These are phyloP conservation scores for Leptoclinus maculatus DNA, from an alignment of 2,797 vertebrate species.

Conservation along the genomic window DNA sequence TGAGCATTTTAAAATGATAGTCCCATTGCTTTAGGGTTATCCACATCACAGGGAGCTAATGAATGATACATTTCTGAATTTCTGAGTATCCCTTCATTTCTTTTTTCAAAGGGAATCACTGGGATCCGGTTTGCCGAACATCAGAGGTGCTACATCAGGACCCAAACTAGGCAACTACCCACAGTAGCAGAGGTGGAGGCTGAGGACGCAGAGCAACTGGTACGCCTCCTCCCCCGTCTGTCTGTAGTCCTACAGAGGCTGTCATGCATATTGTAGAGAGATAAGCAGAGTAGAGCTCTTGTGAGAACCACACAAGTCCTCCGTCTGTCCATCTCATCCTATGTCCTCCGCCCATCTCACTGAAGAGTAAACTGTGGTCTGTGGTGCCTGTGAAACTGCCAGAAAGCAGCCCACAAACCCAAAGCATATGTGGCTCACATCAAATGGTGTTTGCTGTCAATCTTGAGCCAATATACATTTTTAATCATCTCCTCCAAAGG, in stretches of 20 bases:
- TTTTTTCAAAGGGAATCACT: slow-evolving; percentile 90
- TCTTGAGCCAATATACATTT: slow-evolving; percentile 87
- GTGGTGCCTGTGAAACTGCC: slow-evolving; percentile 79
- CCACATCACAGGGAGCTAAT: slow-evolving; percentile 70
- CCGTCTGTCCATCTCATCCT: slow-evolving; percentile 75
- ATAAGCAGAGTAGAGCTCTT: slow-evolving; percentile 70
- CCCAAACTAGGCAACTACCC: slow-evolving; percentile 92
- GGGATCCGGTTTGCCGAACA: slow-evolving; percentile 95
- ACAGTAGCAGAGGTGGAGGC: slow-evolving; percentile 81
- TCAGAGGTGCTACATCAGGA: slow-evolving; percentile 98
- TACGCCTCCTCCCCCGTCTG: slow-evolving; percentile 63
- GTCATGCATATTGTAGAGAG: slow-evolving; percentile 78
- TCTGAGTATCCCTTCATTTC: slow-evolving; percentile 57
- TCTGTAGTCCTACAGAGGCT: slow-evolving; percentile 63
- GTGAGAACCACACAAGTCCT: slow-evolving; percentile 68
- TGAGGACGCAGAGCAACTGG: slow-evolving; percentile 84
- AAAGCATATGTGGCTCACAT: slow-evolving; percentile 85
- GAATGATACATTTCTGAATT: slow-evolving; percentile 79
- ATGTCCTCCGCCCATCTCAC: slow-evolving; percentile 69
- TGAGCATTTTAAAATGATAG: slow-evolving; percentile 63
- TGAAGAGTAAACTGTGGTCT: slow-evolving; percentile 82
- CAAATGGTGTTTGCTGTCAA: slow-evolving; percentile 88
- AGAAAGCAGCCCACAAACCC: slow-evolving; percentile 80
- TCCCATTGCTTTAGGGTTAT: slow-evolving; percentile 53
- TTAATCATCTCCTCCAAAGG: slow-evolving; percentile 87